These are phyloP conservation scores for Chionoecetes opilio DNA, from an alignment of 1,140 invertebrate genomes.

Conservation along the genomic window DNA sequence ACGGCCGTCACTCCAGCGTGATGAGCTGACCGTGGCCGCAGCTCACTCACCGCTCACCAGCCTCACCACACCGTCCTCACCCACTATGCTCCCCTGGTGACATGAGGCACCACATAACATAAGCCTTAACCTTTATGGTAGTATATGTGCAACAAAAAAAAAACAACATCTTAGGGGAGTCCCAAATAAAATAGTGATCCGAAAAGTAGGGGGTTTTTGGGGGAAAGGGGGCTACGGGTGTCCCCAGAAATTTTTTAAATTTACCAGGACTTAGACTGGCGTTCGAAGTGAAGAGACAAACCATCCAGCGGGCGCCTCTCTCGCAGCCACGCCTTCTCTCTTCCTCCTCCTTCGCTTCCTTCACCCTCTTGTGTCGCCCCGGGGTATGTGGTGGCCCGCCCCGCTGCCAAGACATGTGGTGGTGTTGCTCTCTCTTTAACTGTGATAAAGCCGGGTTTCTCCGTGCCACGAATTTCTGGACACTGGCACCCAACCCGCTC, in stretches of 20 bases:
- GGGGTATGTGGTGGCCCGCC: slow-evolving; percentile 51
- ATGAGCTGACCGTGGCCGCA: slow-evolving; percentile 28
- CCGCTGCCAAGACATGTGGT: slow-evolving; percentile 70
- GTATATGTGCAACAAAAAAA: too few relatives aligned
- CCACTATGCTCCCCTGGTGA: not conserved
- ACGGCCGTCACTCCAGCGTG: not conserved
- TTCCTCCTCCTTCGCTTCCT: not conserved
- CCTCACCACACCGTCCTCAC: not conserved
- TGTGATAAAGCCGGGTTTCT: slow-evolving; percentile 72
- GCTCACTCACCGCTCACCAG: not conserved
- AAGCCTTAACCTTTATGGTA: too few relatives aligned
- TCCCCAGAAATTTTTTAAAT: slow-evolving; percentile 47
- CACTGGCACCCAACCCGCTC: slow-evolving; percentile 65
- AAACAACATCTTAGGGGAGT: too few relatives aligned
- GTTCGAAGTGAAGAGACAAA: not conserved
- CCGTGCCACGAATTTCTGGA: slow-evolving; percentile 66
- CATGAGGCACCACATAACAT: not conserved
- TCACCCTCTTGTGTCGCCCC: slow-evolving; percentile 35
- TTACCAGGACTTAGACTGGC: not conserved
- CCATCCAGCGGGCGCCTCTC: not conserved
- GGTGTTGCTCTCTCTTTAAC: slow-evolving; percentile 75
- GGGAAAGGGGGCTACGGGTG: slow-evolving; percentile 48
- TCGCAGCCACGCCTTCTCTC: slow-evolving; percentile 7
- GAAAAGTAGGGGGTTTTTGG: not conserved
- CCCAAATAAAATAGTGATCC: not conserved